Percentiles rank a stretch among this genome's conserved stretches.
These are phyloP conservation scores for Centropus unirufus DNA, from an alignment of 2,113 vertebrate species.

Conservation along the genomic window DNA sequence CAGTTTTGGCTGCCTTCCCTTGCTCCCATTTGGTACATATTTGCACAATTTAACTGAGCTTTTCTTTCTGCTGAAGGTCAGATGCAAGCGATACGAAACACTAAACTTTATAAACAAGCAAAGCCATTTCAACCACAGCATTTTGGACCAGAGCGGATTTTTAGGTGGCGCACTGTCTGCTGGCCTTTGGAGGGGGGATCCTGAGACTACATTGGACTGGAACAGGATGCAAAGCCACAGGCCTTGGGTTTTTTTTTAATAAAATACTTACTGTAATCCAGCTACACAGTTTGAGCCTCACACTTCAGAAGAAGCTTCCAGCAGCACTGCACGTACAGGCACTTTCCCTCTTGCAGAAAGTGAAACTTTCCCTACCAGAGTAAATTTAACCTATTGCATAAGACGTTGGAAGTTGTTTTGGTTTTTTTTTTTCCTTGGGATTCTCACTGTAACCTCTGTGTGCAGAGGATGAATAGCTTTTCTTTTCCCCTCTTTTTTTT, in stretches of 20 bases:
- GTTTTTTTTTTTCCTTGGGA: background rate
- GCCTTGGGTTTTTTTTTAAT: slow-evolving; percentile 27
- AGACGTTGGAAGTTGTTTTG: slow-evolving; percentile 5
- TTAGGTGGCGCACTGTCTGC: slow-evolving; percentile 62
- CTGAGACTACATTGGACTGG: slow-evolving; percentile 44
- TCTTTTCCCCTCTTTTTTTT: background rate
- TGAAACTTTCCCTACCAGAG: slow-evolving; percentile 59
- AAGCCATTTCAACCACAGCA: slow-evolving; percentile 53
- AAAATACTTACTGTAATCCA: slow-evolving; percentile 65
- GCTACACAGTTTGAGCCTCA: slow-evolving; percentile 41
- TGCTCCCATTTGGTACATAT: slow-evolving; percentile 55
- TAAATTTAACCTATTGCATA: slow-evolving; percentile 66
- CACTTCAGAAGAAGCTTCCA: slow-evolving; percentile 53
- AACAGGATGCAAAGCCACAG: slow-evolving; percentile 61
- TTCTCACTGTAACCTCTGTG: slow-evolving; percentile 30
- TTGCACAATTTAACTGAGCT: slow-evolving; percentile 68
- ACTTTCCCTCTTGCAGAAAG: slow-evolving; percentile 56
- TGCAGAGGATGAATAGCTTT: slow-evolving; percentile 17
- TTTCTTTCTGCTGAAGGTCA: slow-evolving; percentile 65
- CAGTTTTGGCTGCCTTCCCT: slow-evolving; percentile 58
- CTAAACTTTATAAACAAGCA: slow-evolving; percentile 71
- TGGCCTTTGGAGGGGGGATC: slow-evolving; percentile 53
- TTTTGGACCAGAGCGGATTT: slow-evolving; percentile 48
- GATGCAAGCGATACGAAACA: slow-evolving; percentile 59
- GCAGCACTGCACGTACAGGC: slow-evolving; percentile 32